Percentiles rank a stretch among this genome's conserved stretches.
Evolutionary conservation across 2,113 vertebrate genomes (phyloP).

Genomic region (Tiliqua scincoides): DNA sequence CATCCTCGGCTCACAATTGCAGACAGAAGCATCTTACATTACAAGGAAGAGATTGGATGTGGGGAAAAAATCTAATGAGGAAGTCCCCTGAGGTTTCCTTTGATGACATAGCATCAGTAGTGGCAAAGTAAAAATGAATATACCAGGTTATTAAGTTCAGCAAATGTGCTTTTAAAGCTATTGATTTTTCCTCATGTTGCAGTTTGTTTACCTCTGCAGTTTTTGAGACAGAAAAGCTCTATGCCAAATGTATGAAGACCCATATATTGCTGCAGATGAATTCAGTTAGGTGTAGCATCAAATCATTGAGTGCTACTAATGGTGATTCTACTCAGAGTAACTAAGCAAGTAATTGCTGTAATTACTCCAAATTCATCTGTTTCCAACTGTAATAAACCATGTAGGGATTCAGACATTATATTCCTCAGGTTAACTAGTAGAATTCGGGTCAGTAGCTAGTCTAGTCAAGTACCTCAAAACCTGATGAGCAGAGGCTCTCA

Average conservation of each 20-base stretch:
- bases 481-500: not conserved
- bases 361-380: slow-evolving; percentile 46
- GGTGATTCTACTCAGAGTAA: slow-evolving; percentile 20
- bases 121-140: slow-evolving; percentile 2
- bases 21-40: not conserved
- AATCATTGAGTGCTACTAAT: slow-evolving; percentile 31
- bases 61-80: not conserved
- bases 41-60: not conserved
- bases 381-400: not conserved
- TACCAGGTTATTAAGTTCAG: slow-evolving; percentile 18
- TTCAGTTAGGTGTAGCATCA: slow-evolving; percentile 6
- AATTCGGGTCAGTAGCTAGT: not conserved
- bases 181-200: slow-evolving; percentile 12
- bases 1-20: not conserved
- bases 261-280: not conserved
- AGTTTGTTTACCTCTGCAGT: slow-evolving; percentile 1
- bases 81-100: slow-evolving; percentile 1
- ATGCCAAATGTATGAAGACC: slow-evolving; percentile 9
- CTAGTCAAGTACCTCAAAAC: not conserved
- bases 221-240: slow-evolving; percentile 14
- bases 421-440: not conserved
- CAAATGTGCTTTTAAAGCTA: slow-evolving; percentile 28
- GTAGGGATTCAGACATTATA: not conserved
- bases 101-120: not conserved
- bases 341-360: slow-evolving; percentile 33